phyloP scores from a whole-genome alignment of 2,888 invertebrate genomes.

The Brachylomia viminalis region DNA sequence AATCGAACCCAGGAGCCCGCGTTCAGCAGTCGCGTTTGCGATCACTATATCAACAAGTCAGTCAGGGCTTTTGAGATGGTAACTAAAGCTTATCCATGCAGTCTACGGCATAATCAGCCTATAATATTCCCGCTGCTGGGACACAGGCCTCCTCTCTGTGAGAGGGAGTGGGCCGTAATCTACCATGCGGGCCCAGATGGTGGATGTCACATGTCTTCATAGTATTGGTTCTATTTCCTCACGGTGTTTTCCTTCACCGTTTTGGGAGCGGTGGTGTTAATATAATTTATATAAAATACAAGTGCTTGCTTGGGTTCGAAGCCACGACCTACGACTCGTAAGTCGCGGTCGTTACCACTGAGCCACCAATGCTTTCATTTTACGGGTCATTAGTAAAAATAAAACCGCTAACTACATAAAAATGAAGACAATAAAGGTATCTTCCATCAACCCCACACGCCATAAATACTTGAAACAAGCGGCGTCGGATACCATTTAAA shows the following conservation, averaged over 20 bases:
- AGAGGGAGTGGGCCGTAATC: too few species aligned
- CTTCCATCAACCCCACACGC: slow-evolving; percentile 55
- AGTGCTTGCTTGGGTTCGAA: not conserved
- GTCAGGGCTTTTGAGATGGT: not conserved
- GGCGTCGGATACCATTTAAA: slow-evolving; percentile 74
- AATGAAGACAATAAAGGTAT: slow-evolving; percentile 18
- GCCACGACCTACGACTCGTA: not conserved
- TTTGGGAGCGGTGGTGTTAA: not conserved
- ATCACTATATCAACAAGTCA: not conserved
- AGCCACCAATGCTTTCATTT: not conserved
- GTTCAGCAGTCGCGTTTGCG: not conserved
- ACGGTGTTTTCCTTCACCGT: not conserved
- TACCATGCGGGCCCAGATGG: not conserved
- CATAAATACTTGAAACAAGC: slow-evolving; percentile 62
- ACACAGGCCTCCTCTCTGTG: too few species aligned
- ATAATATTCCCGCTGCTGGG: not conserved
- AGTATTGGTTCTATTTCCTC: not conserved
- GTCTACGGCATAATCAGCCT: not conserved
- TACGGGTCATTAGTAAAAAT: not conserved
- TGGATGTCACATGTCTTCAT: not conserved
- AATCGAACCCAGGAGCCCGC: not conserved
- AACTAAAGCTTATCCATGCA: not conserved
- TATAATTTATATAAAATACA: not conserved
- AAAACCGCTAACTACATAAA: not conserved
- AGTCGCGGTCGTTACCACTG: not conserved